Evolutionary conservation across 2,888 invertebrate genomes (phyloP).

Genomic region (Muscina levida): DNA sequence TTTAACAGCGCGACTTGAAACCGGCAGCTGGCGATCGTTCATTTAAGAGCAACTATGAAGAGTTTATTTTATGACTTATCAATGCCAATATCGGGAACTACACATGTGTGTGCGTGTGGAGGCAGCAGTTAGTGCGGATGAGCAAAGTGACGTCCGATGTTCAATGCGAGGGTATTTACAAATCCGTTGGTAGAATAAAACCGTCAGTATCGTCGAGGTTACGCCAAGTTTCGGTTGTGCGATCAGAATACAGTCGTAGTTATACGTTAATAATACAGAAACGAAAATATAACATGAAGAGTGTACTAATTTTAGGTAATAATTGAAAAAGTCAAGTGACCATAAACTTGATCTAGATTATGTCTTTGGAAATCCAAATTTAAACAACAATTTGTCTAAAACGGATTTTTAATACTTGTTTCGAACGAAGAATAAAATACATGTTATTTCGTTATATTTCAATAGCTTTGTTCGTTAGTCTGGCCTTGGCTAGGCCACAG

Average conservation of each 20-base stretch:
- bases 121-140: slow-evolving; percentile 14
- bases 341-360: too few relatives aligned
- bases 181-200: not conserved
- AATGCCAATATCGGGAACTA: slow-evolving; percentile 51
- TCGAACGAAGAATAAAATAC: too few relatives aligned
- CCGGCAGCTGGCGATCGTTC: too few relatives aligned
- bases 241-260: not conserved
- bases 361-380: too few relatives aligned
- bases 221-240: slow-evolving; percentile 36
- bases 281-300: slow-evolving; percentile 48
- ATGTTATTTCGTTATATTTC: too few relatives aligned
- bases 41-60: too few relatives aligned
- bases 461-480: slow-evolving; percentile 9
- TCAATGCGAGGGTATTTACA: not conserved
- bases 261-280: too few relatives aligned
- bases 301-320: slow-evolving; percentile 51
- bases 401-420: too few relatives aligned
- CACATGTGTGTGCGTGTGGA: not conserved
- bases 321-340: too few relatives aligned
- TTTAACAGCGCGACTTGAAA: too few relatives aligned
- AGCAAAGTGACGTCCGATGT: not conserved
- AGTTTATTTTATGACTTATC: slow-evolving; percentile 47
- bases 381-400: too few relatives aligned
- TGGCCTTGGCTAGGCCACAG: slow-evolving; percentile 46
- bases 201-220: slow-evolving; percentile 45